A percentile compares a stretch with the other conserved stretches of the same genome.
These are phyloP conservation scores for Gnathonemus longibarbis DNA, from an alignment of 2,113 vertebrate species.

Conservation along the genomic window DNA sequence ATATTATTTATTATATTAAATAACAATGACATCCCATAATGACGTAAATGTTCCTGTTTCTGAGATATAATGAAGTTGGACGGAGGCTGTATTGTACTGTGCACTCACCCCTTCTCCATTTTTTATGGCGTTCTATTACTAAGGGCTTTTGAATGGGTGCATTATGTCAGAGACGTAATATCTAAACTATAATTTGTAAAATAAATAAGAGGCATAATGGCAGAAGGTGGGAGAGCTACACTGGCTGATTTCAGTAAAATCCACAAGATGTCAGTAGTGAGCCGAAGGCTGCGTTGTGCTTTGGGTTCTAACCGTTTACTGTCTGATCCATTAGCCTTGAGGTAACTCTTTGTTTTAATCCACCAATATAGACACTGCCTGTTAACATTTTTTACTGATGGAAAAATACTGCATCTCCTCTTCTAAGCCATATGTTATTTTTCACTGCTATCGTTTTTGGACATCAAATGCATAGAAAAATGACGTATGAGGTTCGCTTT, in stretches of 20 bases:
- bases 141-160: background rate
- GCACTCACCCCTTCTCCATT: background rate
- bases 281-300: background rate
- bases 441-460: background rate
- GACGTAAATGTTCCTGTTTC: background rate
- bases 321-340: background rate
- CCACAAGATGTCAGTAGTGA: constrained; percentile 49
- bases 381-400: background rate
- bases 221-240: background rate
- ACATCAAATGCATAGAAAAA: background rate
- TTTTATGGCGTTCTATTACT: background rate
- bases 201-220: background rate
- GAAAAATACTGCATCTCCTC: background rate
- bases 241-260: background rate
- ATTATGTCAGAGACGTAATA: background rate
- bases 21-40: background rate
- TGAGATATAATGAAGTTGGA: background rate
- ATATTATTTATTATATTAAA: constrained; percentile 15
- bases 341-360: background rate
- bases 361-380: background rate
- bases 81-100: background rate
- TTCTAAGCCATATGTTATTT: background rate
- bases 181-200: background rate
- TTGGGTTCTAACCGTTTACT: background rate
- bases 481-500: background rate